Evolutionary conservation across 2,797 vertebrate species (phyloP).

Genomic region (Neosilurus hyrtlii): DNA sequence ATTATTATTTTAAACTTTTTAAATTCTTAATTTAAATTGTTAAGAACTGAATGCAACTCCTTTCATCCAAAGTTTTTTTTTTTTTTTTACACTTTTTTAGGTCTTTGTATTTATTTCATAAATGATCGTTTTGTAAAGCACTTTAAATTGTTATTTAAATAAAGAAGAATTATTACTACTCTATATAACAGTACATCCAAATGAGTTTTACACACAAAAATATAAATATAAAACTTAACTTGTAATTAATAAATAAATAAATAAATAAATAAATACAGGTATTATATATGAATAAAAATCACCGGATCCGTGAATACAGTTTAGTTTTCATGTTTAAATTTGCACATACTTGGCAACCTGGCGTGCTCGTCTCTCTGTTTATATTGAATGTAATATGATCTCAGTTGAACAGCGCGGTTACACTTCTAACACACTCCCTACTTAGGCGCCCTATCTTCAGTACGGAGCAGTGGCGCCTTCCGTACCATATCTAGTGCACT

Average conservation of each 20-base stretch:
- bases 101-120: neutral
- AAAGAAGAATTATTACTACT: too few relatives aligned
- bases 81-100: neutral
- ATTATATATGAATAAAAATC: too few relatives aligned
- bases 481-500: neutral
- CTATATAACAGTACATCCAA: neutral
- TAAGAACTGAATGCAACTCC: too few relatives aligned
- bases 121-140: neutral
- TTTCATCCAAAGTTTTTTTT: neutral
- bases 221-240: neutral
- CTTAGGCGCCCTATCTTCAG: neutral
- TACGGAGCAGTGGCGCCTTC: accelerated
- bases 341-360: neutral
- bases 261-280: too few relatives aligned
- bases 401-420: neutral
- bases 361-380: neutral
- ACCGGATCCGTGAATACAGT: too few relatives aligned
- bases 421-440: neutral
- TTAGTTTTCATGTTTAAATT: too few relatives aligned
- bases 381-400: too few relatives aligned
- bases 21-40: too few relatives aligned
- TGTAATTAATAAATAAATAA: too few relatives aligned
- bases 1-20: too few relatives aligned
- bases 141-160: neutral
- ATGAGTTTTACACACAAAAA: neutral